phyloP scores from a whole-genome alignment of 2,888 invertebrate species.

The Eilema depressum region DNA sequence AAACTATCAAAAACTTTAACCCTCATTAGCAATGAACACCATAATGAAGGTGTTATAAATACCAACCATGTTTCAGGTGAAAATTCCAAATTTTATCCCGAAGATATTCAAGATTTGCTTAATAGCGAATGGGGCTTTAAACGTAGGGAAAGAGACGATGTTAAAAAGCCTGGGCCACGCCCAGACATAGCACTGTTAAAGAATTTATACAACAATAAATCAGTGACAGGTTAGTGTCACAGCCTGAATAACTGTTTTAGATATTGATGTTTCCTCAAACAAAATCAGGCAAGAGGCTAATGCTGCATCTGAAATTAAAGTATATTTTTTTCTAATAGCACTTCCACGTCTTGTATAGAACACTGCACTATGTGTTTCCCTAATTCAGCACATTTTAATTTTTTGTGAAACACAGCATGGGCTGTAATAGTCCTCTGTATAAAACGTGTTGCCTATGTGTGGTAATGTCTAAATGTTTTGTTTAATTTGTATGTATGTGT shows the following conservation, averaged over 20 bases:
- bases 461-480: constrained; percentile 52
- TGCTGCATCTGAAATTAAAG: constrained; percentile 58
- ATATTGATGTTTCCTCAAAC: constrained; percentile 75
- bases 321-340: constrained; percentile 70
- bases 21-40: constrained; percentile 59
- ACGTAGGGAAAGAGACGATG: constrained; percentile 95
- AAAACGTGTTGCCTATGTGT: constrained; percentile 57
- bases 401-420: constrained; percentile 71
- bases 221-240: constrained; percentile 87
- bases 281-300: constrained; percentile 57
- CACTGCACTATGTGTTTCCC: constrained; percentile 81
- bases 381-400: constrained; percentile 71
- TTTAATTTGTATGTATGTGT: constrained; percentile 21
- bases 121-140: constrained; percentile 93
- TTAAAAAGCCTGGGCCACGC: constrained; percentile 97
- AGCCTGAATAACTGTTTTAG: constrained; percentile 73
- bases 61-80: constrained; percentile 85
- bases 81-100: constrained; percentile 81
- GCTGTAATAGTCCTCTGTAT: constrained; percentile 59
- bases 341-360: constrained; percentile 75
- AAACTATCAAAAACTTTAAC: constrained; percentile 54
- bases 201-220: constrained; percentile 82
- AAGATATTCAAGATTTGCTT: constrained; percentile 87
- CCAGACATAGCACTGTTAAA: constrained; percentile 89
- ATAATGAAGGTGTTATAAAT: constrained; percentile 71